Percentiles rank a stretch among this genome's conserved stretches.
phyloP scores from a whole-genome alignment of 2,888 invertebrate genomes.

The Brachycybe producta region DNA sequence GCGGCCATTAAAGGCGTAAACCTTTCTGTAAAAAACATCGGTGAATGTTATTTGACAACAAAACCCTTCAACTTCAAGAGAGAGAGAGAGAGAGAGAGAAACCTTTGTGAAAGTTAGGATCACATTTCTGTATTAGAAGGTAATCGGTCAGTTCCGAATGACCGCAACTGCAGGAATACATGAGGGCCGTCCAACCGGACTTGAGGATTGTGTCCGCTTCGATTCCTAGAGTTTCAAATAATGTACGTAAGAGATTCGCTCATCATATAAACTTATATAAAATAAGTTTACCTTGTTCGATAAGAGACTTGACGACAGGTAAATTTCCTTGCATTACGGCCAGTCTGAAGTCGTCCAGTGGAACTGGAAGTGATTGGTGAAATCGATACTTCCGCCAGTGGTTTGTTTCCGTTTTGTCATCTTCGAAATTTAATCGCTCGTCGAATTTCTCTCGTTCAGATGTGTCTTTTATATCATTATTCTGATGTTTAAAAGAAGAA shows the following conservation, averaged over 20 bases:
- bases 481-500: no score
- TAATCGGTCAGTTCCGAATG: slow-evolving; percentile 28
- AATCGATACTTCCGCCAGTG: background rate
- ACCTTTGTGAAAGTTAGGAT: slow-evolving; percentile 36
- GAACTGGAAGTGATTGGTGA: slow-evolving; percentile 1
- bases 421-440: no score
- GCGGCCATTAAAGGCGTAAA: slow-evolving; percentile 38
- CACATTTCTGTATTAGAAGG: slow-evolving; percentile 33
- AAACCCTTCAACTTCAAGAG: no score
- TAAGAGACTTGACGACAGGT: slow-evolving; percentile 20
- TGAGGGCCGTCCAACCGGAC: slow-evolving; percentile 30
- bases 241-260: no score
- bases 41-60: background rate
- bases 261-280: no score
- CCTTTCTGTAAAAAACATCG: slow-evolving; percentile 28
- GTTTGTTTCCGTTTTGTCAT: background rate
- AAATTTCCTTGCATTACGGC: slow-evolving; percentile 24
- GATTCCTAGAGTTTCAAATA: no score
- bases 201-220: slow-evolving; percentile 23
- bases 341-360: slow-evolving; percentile 22
- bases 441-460: no score
- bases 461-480: no score
- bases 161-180: slow-evolving; percentile 29
- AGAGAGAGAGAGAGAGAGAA: no score
- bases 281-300: slow-evolving; percentile 21